Base-by-base conservation (phyloP, 2,797 vertebrate species). In the Schizopygopsis malacanthus region DNA sequence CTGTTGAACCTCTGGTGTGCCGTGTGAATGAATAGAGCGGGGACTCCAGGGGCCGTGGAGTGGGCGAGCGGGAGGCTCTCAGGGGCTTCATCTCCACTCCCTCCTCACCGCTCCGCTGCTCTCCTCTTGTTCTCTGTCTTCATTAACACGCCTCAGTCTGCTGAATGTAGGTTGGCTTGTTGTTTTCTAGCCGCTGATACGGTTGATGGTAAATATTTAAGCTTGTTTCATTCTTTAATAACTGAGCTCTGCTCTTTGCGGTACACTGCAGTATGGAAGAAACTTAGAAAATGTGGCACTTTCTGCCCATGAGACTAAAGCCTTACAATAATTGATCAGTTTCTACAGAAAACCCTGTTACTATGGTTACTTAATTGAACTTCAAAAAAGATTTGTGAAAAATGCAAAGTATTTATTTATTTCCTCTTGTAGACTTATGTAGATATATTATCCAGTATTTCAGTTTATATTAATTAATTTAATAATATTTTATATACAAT, bases 41-140 rank as follows among this genome's bases (percentile, higher is more conserved):
- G 61, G 61, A 28, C 78, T 80, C 78, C 61, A 33, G 78, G 45
- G 72, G 13, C 70, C 11, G 59, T 25, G 6, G 43, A 50, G 82
- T 37, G 69, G 81, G 81, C 25, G n/a, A 33, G 11, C 8, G 1
- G 3, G 20, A 75, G 25, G 56, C 43, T 83, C 82, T 76, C 72
- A 18, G 59, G 39, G 72, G 70, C 54, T 83, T 52, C 67, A 22
- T 56, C 82, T 77, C 45, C 72, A 43, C 72, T 67, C 33, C 43
- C 61, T 80, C 81, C 69, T 61, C 3, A 33, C 16, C 8, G 22
- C 73, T 82, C 61, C 61, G 6, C 37, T 47, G 6, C 56, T 22
- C 16, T 54, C 50, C 9, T 79, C 65, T 5, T 50, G 56, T 76
- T 72, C 33, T 59, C 75, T 82, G 75, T 87, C 81, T 79, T 63